Evolutionary conservation across 2,797 vertebrate species (phyloP).

Genomic region (Macropodus opercularis): DNA sequence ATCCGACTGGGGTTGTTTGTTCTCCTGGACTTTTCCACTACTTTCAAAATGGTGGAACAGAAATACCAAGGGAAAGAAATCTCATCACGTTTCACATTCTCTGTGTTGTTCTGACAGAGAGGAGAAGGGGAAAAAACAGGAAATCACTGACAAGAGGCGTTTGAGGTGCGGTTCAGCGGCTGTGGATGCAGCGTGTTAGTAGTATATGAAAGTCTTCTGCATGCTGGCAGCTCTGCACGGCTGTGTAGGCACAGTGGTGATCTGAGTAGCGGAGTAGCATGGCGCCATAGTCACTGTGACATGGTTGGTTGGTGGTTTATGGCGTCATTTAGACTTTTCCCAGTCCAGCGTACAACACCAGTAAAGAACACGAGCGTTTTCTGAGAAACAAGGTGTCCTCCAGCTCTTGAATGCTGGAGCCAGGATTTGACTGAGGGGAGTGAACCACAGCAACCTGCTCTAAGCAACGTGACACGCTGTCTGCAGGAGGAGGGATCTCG

Average conservation of each 20-base stretch:
- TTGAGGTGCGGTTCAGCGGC: slow-evolving; percentile 27
- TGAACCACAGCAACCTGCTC: slow-evolving; percentile 29
- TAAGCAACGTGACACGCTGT: slow-evolving; percentile 43
- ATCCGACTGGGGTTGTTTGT: slow-evolving; percentile 34
- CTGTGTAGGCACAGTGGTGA: background rate
- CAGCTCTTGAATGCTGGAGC: slow-evolving; percentile 12
- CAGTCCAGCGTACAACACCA: too few species aligned
- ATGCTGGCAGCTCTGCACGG: background rate
- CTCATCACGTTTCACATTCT: slow-evolving; percentile 48
- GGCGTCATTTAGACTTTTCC: background rate
- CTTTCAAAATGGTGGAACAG: slow-evolving; percentile 37
- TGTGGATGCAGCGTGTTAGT: slow-evolving; percentile 1
- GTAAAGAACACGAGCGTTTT: slow-evolving; percentile 18
- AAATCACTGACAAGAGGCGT: slow-evolving; percentile 35
- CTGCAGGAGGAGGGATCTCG: slow-evolving; percentile 29
- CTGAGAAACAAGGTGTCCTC: slow-evolving; percentile 2
- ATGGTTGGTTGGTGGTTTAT: background rate
- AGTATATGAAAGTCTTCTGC: background rate
- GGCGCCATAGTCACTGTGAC: background rate
- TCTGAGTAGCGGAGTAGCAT: background rate
- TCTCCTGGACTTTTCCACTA: slow-evolving; percentile 18
- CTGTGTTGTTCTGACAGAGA: slow-evolving; percentile 45
- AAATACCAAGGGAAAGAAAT: slow-evolving; percentile 41
- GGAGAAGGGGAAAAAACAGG: slow-evolving; percentile 35
- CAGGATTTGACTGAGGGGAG: slow-evolving; percentile 31